Conservation (phyloP, 2,113 vertebrate species). For the Nematolebias whitei region DNA sequence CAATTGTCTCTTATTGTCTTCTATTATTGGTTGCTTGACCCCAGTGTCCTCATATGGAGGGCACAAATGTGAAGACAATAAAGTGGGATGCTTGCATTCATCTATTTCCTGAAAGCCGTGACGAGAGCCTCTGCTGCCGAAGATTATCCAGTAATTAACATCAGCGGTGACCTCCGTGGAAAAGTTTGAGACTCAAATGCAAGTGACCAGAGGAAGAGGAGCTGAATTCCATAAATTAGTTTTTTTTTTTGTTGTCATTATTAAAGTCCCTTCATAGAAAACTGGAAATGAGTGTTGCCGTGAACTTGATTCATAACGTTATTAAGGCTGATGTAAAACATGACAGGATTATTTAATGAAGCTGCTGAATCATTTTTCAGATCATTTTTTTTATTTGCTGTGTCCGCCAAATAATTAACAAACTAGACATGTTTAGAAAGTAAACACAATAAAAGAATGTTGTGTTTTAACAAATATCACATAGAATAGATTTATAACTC, state of each 20-base stretch:
- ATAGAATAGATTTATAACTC: slow-evolving; percentile 18
- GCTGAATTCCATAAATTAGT: slow-evolving; percentile 16
- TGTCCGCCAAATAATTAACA: neutral
- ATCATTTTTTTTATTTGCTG: neutral
- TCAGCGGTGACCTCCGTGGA: slow-evolving; percentile 30
- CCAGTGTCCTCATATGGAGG: slow-evolving; percentile 13
- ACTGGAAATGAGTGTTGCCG: slow-evolving; percentile 7
- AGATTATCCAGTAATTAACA: slow-evolving; percentile 28
- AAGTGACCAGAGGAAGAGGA: slow-evolving; percentile 40
- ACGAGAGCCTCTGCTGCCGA: slow-evolving; percentile 1
- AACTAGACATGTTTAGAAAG: neutral
- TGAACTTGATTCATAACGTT: slow-evolving; percentile 15
- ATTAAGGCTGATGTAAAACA: neutral
- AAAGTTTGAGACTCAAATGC: slow-evolving; percentile 52
- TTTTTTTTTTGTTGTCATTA: slow-evolving; percentile 9
- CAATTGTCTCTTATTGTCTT: slow-evolving; percentile 17
- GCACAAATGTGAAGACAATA: slow-evolving; percentile 22
- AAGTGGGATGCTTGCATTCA: slow-evolving; percentile 19
- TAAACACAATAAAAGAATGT: neutral
- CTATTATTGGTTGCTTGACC: slow-evolving; percentile 17
- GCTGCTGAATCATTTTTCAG: neutral
- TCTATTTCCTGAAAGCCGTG: slow-evolving; percentile 44
- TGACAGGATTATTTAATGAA: neutral
- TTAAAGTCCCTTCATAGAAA: slow-evolving; percentile 3
- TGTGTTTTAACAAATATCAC: slow-evolving; percentile 19